Base-by-base conservation (phyloP, 1,140 invertebrate genomes). In the Drosophila chauvacae region DNA sequence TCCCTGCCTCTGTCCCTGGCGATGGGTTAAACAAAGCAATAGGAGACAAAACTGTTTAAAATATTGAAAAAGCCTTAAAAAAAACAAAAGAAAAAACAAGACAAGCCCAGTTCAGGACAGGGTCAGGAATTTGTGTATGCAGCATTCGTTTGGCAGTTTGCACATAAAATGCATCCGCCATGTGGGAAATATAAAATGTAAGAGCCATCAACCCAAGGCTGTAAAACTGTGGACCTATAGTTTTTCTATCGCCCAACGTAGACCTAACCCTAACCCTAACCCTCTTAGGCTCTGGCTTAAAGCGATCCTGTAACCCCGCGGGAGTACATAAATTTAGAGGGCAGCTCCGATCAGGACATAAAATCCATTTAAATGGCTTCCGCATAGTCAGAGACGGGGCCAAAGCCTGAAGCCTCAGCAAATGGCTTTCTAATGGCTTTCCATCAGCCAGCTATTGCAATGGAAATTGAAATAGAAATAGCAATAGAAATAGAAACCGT, bases 401-500 rank as follows among this genome's bases (percentile, higher is more conserved):
- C 35, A 30, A 39, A 56, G 35, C 51, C 51, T n/a, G 7, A 23
- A 20, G 28, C 50, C 55, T 37, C 44, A 62, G 39, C 70, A 83
- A 88, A 87, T 87, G 77, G 58, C 61, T 87, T 87, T 87, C 85
- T 87, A 88, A 87, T 87, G 83, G 84, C 68, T 80, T 90, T 87
- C 85, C 85, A 79, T 88, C 78, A 84, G 74, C 30, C 61, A 53
- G 48, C 68, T 30, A 30, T 63, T 63, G 69, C 28, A 74, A 37
- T 68, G 26, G 51, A 55, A 85, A 70, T 80, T 80, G 84, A 84
- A 88, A 84, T 30, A 39, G 23, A 53, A 62, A 62, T 62, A 13
- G 33, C 10, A 61, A 62, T 53, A 55, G 35, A 30, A 62, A 62
- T 62, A 13, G 26, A 51, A 51, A 51, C n/a, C 71, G 42, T 71